Evolutionary conservation across 2,888 invertebrate genomes (phyloP).

Genomic region (Scrobipalpa costella): DNA sequence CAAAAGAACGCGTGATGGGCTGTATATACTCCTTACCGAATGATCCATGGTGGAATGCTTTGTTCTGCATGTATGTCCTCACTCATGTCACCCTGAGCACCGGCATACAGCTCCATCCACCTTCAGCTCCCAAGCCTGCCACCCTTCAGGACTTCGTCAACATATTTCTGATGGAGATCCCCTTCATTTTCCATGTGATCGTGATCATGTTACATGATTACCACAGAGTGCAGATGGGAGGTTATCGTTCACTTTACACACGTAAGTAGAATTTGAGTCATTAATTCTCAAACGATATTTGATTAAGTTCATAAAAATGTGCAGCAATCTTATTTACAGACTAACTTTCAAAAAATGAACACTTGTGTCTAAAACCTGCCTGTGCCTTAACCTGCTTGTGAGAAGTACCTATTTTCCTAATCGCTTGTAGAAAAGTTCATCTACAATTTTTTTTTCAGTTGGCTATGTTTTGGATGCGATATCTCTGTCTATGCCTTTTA

Average conservation of each 20-base stretch:
- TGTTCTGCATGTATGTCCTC: neutral
- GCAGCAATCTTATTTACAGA: too few species aligned
- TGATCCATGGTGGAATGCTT: neutral
- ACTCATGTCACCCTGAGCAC: neutral
- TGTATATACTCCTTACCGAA: neutral
- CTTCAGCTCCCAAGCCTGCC: neutral
- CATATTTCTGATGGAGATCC: neutral
- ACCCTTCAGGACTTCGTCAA: neutral
- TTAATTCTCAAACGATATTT: too few species aligned
- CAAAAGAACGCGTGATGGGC: neutral
- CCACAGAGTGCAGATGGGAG: neutral
- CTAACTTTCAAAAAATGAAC: too few species aligned
- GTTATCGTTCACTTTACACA: neutral
- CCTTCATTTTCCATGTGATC: neutral
- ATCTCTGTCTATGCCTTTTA: neutral
- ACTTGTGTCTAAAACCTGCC: too few species aligned
- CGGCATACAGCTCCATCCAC: neutral
- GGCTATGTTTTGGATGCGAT: slow-evolving; percentile 1
- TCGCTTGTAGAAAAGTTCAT: too few species aligned
- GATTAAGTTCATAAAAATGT: too few species aligned
- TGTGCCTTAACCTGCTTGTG: too few species aligned
- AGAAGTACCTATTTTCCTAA: too few species aligned
- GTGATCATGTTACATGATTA: neutral
- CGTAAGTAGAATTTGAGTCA: too few species aligned
- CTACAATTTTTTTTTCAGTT: neutral